Evolutionary conservation across 2,113 vertebrate species (phyloP).

Genomic region (Pygoscelis adeliae): DNA sequence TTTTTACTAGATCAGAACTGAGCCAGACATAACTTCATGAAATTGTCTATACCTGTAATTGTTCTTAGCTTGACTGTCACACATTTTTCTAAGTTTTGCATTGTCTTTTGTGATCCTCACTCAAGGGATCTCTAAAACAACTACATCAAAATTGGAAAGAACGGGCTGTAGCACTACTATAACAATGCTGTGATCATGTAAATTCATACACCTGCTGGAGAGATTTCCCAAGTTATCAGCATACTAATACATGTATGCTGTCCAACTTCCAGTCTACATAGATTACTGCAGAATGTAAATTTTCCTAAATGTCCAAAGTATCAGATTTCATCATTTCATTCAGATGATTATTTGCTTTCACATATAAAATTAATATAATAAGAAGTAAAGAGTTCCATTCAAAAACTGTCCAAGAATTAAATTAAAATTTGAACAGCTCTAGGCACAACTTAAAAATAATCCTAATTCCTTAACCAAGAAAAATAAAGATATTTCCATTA

Average conservation of each 20-base stretch:
- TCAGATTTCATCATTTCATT: not conserved
- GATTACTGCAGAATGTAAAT: not conserved
- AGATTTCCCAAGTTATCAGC: not conserved
- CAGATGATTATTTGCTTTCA: not conserved
- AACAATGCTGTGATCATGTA: not conserved
- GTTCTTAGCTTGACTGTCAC: not conserved
- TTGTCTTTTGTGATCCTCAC: not conserved
- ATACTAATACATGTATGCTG: not conserved
- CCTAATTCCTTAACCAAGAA: not conserved
- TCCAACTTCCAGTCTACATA: not conserved
- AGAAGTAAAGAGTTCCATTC: not conserved
- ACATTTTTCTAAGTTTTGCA: not conserved
- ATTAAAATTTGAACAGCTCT: not conserved
- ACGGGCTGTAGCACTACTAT: not conserved
- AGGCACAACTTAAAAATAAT: not conserved
- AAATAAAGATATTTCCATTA: not conserved
- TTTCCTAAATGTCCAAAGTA: not conserved
- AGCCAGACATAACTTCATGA: not conserved
- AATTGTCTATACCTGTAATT: not conserved
- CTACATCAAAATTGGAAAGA: not conserved
- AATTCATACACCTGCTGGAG: not conserved
- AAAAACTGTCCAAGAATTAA: not conserved
- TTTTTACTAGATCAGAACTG: not conserved
- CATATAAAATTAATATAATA: not conserved
- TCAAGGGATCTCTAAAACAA: not conserved